Evolutionary conservation across 2,797 vertebrate genomes (phyloP), one percentile per base, ranked within the genome.

Genomic region (Alauda arvensis): DNA sequence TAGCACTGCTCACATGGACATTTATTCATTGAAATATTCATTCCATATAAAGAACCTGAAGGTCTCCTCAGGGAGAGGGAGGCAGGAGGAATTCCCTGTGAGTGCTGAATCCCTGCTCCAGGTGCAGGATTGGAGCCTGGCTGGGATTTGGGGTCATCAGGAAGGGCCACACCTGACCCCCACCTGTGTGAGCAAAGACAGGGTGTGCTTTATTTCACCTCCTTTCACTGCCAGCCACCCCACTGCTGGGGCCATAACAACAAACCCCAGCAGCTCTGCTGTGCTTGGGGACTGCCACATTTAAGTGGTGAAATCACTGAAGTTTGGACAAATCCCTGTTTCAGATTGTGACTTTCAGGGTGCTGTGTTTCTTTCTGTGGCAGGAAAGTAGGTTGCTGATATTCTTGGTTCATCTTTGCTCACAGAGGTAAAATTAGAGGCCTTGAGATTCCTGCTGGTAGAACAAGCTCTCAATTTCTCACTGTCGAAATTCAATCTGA

Each of bases 401-500:
- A 95, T 95, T 95, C 93, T 87, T 95, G 91, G 90, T 96, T 97
- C 96, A 94, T 97, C 92, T 96, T 94, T 95, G 94, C 95, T 96
- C 72, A 52, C 92, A 79, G 87, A 96, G 95, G 96, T 96, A 97
- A 97, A 97, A 97, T 97, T 96, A 97, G 94, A 95, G 97, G 94
- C 95, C 94, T 94, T 91, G 93, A 96, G 95, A 87, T 93, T 96
- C 97, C 96, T 95, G 96, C 97, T 97, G 96, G 94, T 95, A 96
- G 94, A 97, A 96, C 84, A 95, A 95, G 94, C 94, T 97, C 96
- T 97, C 97, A 96, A 97, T 97, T 97, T 97, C 96, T 97, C 93
- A 94, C 96, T 96, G 96, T 94, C 9, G 84, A 97, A 97, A 97
- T 97, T 96, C 97, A 97, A 97, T 97, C 97, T 97, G 97, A 97